phyloP scores from a whole-genome alignment of 2,888 invertebrate genomes.

The Pammene aurita region DNA sequence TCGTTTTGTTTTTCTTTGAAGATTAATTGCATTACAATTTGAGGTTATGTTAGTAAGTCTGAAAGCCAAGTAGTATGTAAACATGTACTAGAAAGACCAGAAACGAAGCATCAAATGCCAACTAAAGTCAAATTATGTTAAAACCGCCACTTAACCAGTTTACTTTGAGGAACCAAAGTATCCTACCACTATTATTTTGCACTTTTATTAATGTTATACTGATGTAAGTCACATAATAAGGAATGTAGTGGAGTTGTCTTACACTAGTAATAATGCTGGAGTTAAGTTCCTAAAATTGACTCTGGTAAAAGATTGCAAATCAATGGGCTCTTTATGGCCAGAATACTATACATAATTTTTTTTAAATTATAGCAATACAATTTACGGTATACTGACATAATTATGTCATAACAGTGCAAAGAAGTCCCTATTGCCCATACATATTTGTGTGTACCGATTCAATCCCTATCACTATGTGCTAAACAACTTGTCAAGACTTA shows the following conservation, averaged over 20 bases:
- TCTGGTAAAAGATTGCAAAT: too few relatives aligned
- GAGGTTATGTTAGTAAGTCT: conserved; percentile 56
- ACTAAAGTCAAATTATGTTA: not conserved
- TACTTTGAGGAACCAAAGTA: not conserved
- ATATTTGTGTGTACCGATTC: too few relatives aligned
- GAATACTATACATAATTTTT: too few relatives aligned
- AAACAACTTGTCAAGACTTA: too few relatives aligned
- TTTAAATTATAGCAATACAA: too few relatives aligned
- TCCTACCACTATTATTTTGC: not conserved
- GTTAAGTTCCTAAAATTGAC: not conserved
- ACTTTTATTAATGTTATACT: too few relatives aligned
- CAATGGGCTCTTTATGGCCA: too few relatives aligned
- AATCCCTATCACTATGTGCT: too few relatives aligned
- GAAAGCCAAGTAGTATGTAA: conserved; percentile 21
- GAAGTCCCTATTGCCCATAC: too few relatives aligned
- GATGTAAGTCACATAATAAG: too few relatives aligned
- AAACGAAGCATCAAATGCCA: not conserved
- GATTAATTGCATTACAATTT: conserved; percentile 42
- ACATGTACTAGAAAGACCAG: conserved; percentile 6
- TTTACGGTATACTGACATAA: too few relatives aligned
- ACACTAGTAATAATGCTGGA: not conserved
- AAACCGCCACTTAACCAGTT: not conserved
- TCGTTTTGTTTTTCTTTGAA: conserved; percentile 11
- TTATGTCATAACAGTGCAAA: too few relatives aligned
- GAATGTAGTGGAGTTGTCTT: not conserved